Evolutionary conservation across 2,888 invertebrate species (phyloP), one percentile per base, ranked within the genome.

Genomic region (Ectemnius continuus): DNA sequence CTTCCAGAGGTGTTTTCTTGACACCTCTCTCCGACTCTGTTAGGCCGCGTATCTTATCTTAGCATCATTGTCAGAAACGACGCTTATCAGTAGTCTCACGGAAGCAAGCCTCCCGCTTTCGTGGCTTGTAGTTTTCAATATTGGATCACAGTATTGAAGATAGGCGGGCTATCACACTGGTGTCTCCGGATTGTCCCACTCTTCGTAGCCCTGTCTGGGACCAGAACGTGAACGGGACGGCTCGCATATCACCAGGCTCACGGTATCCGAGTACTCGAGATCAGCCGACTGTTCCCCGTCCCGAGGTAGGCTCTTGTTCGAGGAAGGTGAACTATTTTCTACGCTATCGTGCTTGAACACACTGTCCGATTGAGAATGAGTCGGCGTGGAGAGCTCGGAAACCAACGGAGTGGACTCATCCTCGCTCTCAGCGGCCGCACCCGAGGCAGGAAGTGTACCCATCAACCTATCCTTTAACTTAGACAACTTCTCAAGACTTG

Each of bases 331-430:
- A 66, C 82, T 87, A 13, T 83, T 85, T 2, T 81, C 84, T 11
- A 85, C 84, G 57, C 84, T 86, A 18, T 82, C 83, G 20, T 85
- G 83, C 18, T 72, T 83, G 47, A 89, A 88, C 14, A 87, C 86
- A 16, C 83, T 86, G 28, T 89, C 88, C 0, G 87, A 86, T 4
- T 85, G 83, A 0, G 89, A 87, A 58, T 87, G 87, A 2, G 87
- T 85, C 1, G 91, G 91, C 0, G 91, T 91, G 4, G 91, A 89
- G 68, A 91, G 83, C 75, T 92, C 91, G 8, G 92, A 92, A 6
- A 95, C 94, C 73, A 95, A 92, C 70, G 94, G 94, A 2, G 95
- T 94, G 81, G 93, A 93, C 86, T 95, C 95, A 88, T 95, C 95
- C 87, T 94, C 94, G 87, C 93, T 92, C 75, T 90, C 89, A 52